A percentile compares a stretch with the other conserved stretches of the same genome.
Conservation (phyloP, 1,140 invertebrate genomes). For the Ips nitidus region DNA sequence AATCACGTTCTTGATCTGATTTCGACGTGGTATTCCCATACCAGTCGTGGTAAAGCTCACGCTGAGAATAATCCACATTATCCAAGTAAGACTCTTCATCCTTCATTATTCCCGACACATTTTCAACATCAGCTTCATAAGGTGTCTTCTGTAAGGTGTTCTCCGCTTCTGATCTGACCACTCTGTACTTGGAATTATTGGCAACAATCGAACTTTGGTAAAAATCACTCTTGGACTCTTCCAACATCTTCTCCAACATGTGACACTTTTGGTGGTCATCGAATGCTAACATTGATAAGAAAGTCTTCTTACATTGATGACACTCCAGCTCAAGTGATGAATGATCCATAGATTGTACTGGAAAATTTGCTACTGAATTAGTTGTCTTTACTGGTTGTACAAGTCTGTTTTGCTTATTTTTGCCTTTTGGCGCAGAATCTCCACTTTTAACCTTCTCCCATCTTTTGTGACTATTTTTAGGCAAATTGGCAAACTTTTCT, state of each 20-base stretch:
- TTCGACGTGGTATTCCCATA: no score
- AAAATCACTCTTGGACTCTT: background rate
- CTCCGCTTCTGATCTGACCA: no score
- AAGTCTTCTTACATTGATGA: slow-evolving; percentile 2
- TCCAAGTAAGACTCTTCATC: background rate
- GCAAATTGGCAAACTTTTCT: slow-evolving; percentile 47
- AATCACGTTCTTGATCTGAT: no score
- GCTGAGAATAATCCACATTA: background rate
- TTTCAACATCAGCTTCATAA: no score
- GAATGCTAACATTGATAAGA: slow-evolving; percentile 8
- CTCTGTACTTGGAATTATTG: no score
- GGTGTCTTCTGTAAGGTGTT: no score
- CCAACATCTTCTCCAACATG: background rate
- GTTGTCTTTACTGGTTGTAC: background rate
- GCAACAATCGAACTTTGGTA: no score
- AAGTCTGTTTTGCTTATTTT: background rate
- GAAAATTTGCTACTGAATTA: no score
- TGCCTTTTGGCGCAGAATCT: background rate
- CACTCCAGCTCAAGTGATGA: background rate
- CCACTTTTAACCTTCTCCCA: background rate
- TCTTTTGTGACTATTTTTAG: slow-evolving; percentile 16
- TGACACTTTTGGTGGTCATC: slow-evolving; percentile 8
- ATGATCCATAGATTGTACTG: no score
- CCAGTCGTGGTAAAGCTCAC: no score
- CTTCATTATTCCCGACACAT: background rate